Evolutionary conservation across 2,888 invertebrate genomes (phyloP), one percentile per base, ranked within the genome.

Genomic region (Caenorhabditis sulstoni): DNA sequence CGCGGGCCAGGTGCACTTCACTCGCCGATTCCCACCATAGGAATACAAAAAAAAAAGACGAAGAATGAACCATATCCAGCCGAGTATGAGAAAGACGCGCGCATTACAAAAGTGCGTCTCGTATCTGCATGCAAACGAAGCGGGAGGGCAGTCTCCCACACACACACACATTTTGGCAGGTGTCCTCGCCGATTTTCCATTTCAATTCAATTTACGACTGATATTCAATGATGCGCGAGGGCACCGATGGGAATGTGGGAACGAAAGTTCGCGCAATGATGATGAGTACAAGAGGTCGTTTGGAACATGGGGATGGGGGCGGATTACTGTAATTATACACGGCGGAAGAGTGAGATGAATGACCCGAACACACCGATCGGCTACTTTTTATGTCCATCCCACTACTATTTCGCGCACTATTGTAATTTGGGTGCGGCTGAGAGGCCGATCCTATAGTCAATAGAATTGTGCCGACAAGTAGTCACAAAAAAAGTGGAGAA

Each of bases 271-370:
- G n/a, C 20, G 16, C n/a, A 16, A 41, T 8, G 5, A 11, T 4
- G 41, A 41, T 11, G 23, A 22, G 22, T 41, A 57, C 20, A 2
- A 57, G 4, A 11, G 23, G 14, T 45, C 35, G 8, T 9, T 11
- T 18, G 23, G 29, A 29, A 29, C 29, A 29, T 5, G 59, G 44
- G n/a, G n/a, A n/a, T n/a, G n/a, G n/a, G n/a, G n/a, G n/a, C n/a
- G n/a, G 23, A 16, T 45, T 70, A 70, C 70, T 70, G 70, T 70
- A 70, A 70, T 70, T 70, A 70, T 45, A 70, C 52, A 55, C 67
- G 67, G 47, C 14, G 23, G 29, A 14, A 41, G 23, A 68, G 61
- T 61, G 61, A 61, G 61, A 59, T 59, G 68, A 70, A 70, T 70
- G 68, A 59, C 58, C 50, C 29, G 50, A n/a, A n/a, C n/a, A n/a